Evolutionary conservation across 2,888 invertebrate genomes (phyloP).

Genomic region (Tiliacea aurago): DNA sequence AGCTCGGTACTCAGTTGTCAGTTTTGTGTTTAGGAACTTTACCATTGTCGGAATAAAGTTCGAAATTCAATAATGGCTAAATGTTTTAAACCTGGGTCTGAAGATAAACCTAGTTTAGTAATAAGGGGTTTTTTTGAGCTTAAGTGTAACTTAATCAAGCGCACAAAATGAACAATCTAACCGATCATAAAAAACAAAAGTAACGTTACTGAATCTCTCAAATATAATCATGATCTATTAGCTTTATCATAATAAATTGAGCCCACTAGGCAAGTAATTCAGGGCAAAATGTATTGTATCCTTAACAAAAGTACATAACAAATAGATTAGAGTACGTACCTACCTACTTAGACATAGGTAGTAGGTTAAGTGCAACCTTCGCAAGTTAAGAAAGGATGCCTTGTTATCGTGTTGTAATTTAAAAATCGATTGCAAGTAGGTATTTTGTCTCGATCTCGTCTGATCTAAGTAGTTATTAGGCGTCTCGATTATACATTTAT

Average conservation of each 20-base stretch:
- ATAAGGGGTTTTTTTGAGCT: too few relatives aligned
- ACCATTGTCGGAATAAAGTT: too few relatives aligned
- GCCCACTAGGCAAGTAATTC: neutral
- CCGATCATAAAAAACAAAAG: neutral
- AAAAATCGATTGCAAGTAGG: conserved; percentile 12
- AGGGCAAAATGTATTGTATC: neutral
- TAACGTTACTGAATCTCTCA: neutral
- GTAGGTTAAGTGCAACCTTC: conserved; percentile 7
- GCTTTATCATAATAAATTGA: neutral
- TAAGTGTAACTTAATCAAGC: neutral
- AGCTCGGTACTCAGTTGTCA: too few relatives aligned
- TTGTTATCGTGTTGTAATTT: neutral
- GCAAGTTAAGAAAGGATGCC: conserved; percentile 19
- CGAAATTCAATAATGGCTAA: too few relatives aligned
- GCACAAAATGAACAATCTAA: neutral
- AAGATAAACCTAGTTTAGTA: too few relatives aligned
- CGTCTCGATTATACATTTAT: neutral
- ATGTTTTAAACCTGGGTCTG: too few relatives aligned
- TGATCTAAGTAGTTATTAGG: neutral
- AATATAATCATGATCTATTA: neutral
- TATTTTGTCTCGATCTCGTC: conserved; percentile 16
- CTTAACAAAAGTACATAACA: neutral
- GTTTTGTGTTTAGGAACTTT: too few relatives aligned
- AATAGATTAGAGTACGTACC: neutral
- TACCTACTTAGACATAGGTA: neutral